Conservation (phyloP, 2,113 vertebrate species). For the Cephalopholis sonnerati region DNA sequence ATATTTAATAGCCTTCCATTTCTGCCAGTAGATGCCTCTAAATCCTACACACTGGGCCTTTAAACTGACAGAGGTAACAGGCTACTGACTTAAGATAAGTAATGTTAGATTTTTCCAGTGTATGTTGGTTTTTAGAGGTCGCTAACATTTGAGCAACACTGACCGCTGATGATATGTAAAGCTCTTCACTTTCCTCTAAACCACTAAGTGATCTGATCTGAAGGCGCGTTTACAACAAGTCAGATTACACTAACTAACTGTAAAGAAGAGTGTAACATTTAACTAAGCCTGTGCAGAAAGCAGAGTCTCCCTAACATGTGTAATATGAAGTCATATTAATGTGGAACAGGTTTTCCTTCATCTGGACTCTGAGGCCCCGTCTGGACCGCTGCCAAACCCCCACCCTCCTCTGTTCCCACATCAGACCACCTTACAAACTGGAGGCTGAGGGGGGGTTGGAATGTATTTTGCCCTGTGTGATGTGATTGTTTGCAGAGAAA, state of each 20-base stretch:
- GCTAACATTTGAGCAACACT: background rate
- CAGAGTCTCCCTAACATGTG: constrained; percentile 44
- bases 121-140: background rate
- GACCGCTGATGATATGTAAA: background rate
- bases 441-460: constrained; percentile 68
- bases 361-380: constrained; percentile 66
- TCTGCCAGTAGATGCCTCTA: no score
- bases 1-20: no score
- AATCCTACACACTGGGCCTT: no score
- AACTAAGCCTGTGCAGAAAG: constrained; percentile 36
- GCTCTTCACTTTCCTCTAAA: constrained; percentile 4
- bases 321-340: constrained; percentile 76
- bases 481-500: constrained; percentile 86
- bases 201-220: constrained; percentile 25
- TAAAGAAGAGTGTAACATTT: constrained; percentile 20
- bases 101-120: background rate
- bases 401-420: constrained; percentile 72
- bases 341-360: constrained; percentile 75
- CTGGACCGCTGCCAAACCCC: constrained; percentile 72
- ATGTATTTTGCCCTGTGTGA: constrained; percentile 85
- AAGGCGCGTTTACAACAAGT: constrained; percentile 1
- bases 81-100: no score
- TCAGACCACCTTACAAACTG: constrained; percentile 78
- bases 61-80: no score
- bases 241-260: background rate